Evolutionary conservation across 1,140 invertebrate genomes (phyloP), one percentile per base, ranked within the genome.

Genomic region (Pseudachorutes palmiensis): DNA sequence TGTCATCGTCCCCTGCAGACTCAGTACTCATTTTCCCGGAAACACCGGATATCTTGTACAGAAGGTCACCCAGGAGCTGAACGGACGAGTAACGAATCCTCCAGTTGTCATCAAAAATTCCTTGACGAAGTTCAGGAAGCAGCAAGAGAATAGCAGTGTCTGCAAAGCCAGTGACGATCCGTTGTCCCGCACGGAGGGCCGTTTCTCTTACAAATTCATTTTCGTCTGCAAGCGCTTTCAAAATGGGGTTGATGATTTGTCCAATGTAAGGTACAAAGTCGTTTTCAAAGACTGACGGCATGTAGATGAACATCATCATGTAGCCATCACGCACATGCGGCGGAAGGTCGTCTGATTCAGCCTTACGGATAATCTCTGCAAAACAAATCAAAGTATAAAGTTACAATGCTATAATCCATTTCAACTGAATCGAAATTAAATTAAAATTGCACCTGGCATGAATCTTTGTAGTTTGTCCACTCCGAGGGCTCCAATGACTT

Each of bases 231-330:
- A 99, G 81, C 14, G 95, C 96, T 80, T 97, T 94, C 14, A 99
- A 80, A 74, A 99, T 98, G 0, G 96, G 94, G 79, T 93, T 97
- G 72, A 99, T 94, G 67, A 99, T 97, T 76, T 94, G 90, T 0
- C 94, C 92, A 75, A 99, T 96, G 78, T 98, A 99, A 0, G 90
- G 89, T 3, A 91, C 90, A 77, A 99, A 99, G 1, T 60, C 72
- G 26, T 62, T 51, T 75, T 95, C 92, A 80, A 99, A 98, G 0
- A 95, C 94, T 68, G 89, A 88, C 0, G 97, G 97, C 87, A 99
- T 91, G 79, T 98, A 99, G 77, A 99, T 99, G 78, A 98, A 99
- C 91, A 99, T 94, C 92, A 99, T 97, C 58, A 99, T 97, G 80
- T 99, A 99, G 30, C 97, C 97, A 81, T 99, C 97, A 75, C 97